Evolutionary conservation across 2,113 vertebrate genomes (phyloP).

Genomic region (Lepus europaeus): DNA sequence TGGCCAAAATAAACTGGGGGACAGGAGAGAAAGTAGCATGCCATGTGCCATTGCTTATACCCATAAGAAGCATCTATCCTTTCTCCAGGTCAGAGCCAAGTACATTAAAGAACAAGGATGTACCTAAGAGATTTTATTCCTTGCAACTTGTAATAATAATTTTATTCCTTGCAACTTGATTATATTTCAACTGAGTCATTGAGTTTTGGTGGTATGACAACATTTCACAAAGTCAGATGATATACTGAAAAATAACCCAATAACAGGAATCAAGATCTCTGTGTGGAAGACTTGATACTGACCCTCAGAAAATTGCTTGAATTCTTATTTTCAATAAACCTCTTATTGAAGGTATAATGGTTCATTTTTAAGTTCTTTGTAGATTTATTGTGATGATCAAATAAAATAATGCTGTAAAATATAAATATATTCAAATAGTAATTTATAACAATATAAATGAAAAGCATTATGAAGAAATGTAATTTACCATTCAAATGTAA

Average conservation of each 20-base stretch:
- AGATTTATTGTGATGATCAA: neutral
- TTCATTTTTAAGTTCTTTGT: neutral
- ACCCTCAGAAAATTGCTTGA: neutral
- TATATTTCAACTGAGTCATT: conserved; percentile 4
- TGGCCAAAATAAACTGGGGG: neutral
- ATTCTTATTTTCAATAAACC: conserved; percentile 42
- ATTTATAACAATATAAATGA: conserved; percentile 34
- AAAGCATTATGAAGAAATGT: conserved; percentile 35
- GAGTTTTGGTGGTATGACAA: neutral
- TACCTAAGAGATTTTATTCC: neutral
- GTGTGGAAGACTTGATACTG: neutral
- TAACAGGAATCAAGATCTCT: neutral
- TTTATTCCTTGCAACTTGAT: neutral
- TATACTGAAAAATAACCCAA: neutral
- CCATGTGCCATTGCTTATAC: neutral
- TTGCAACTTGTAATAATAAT: neutral
- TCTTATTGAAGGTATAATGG: neutral
- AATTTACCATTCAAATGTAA: neutral
- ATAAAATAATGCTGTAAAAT: conserved; percentile 7
- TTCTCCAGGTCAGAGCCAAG: neutral
- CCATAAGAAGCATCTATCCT: neutral
- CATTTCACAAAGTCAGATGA: neutral
- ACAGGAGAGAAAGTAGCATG: neutral
- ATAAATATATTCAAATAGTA: conserved; percentile 17
- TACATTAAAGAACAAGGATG: neutral